Conservation (phyloP, 2,797 vertebrate species). For the Mormyrus proboscirostris region DNA sequence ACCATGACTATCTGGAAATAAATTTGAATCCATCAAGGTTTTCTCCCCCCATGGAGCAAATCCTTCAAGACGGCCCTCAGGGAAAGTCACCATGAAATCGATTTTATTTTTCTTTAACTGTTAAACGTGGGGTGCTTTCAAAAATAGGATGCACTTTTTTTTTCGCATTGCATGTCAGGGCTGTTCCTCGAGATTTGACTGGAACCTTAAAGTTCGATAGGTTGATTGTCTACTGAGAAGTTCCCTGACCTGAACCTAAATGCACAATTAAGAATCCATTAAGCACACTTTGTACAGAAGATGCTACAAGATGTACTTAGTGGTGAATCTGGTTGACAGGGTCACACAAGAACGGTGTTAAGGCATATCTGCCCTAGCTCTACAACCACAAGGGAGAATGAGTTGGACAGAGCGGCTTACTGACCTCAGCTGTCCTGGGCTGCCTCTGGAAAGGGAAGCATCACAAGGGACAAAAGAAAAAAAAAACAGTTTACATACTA, state of each 20-base stretch:
- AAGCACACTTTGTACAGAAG: background rate
- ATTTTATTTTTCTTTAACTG: slow-evolving; percentile 8
- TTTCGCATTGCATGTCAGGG: background rate
- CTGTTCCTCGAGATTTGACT: background rate
- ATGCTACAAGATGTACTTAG: background rate
- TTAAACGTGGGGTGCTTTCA: background rate
- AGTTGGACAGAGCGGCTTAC: background rate
- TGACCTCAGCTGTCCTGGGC: background rate
- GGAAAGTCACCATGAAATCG: background rate
- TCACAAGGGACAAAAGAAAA: slow-evolving; percentile 8
- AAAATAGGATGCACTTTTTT: background rate
- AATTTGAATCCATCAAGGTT: slow-evolving; percentile 6
- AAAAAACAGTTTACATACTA: slow-evolving; percentile 27
- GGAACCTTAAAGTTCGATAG: slow-evolving; percentile 19
- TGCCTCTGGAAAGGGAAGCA: background rate
- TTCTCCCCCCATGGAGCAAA: background rate
- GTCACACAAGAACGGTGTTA: background rate
- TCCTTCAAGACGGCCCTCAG: background rate
- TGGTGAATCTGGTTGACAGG: background rate
- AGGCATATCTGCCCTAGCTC: background rate
- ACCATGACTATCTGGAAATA: slow-evolving; percentile 12
- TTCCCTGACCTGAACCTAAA: slow-evolving; percentile 23
- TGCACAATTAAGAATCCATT: slow-evolving; percentile 28
- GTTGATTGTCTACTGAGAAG: slow-evolving; percentile 26
- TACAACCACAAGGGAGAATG: background rate